Conservation (phyloP, 1,140 invertebrate species). For the Zeugodacus cucurbitae region DNA sequence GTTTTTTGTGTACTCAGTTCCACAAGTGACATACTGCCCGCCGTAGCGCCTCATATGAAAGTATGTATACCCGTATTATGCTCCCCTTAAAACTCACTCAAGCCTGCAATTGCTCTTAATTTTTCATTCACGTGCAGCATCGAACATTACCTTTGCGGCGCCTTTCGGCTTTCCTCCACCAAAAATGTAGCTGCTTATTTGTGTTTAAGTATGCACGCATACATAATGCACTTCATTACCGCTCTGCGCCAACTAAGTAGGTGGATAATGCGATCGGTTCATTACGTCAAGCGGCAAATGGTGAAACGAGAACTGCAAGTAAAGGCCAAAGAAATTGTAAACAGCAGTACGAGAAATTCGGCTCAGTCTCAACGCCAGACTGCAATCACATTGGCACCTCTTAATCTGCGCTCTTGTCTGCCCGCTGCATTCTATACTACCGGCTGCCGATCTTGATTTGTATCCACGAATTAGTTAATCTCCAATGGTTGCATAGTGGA, state of each 20-base stretch:
- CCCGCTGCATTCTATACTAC: neutral
- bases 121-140: neutral
- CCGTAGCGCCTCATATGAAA: too few species aligned
- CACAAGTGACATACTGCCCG: constrained; percentile 3
- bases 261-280: constrained; percentile 40
- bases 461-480: constrained; percentile 31
- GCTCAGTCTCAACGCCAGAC: neutral
- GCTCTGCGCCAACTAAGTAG: constrained; percentile 11
- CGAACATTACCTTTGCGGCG: neutral
- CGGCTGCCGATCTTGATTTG: constrained; percentile 24
- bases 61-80: too few species aligned
- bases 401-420: neutral
- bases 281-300: neutral
- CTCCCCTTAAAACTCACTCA: neutral
- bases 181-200: neutral
- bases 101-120: neutral
- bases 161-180: constrained; percentile 15
- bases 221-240: constrained; percentile 23
- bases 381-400: constrained; percentile 18
- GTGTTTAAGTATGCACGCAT: neutral
- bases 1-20: neutral
- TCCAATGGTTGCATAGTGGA: neutral
- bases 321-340: neutral
- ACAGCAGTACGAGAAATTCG: neutral
- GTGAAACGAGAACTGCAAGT: neutral